Conservation (phyloP, 2,797 vertebrate genomes). For the Peromyscus attwateri region DNA sequence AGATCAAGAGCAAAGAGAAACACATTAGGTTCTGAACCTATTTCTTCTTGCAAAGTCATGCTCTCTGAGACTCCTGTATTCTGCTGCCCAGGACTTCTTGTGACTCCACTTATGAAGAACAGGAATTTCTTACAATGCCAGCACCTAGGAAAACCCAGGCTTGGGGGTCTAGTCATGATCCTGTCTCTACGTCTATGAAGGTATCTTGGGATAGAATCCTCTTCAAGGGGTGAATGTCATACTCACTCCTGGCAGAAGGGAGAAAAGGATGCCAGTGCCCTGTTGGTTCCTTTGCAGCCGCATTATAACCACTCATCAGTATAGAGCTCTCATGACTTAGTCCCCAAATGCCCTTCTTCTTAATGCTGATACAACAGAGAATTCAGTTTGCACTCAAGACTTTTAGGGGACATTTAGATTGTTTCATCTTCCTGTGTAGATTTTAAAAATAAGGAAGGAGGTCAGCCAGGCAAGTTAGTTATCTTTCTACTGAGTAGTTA, state of each 20-base stretch:
- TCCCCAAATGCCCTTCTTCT: neutral
- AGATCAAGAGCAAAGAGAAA: slow-evolving; percentile 31
- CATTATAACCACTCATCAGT: neutral
- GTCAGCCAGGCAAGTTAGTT: neutral
- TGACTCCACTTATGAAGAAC: neutral
- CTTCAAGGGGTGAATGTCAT: neutral
- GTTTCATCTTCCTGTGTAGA: neutral
- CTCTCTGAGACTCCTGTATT: neutral
- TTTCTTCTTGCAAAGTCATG: neutral
- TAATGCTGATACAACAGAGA: neutral
- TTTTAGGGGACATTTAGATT: neutral
- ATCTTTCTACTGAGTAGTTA: neutral
- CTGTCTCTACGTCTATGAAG: neutral
- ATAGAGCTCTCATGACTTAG: neutral
- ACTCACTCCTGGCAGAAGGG: neutral
- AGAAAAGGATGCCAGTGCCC: neutral
- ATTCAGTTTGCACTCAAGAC: neutral
- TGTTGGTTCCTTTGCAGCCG: neutral
- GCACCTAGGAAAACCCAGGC: neutral
- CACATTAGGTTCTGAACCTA: neutral
- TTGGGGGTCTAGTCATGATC: neutral
- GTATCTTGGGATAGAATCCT: neutral
- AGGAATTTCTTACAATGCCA: neutral
- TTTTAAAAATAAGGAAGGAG: slow-evolving; percentile 40
- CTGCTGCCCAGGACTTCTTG: neutral